These are phyloP conservation scores for Notoglanidium macrostoma DNA, from an alignment of 2,797 vertebrate species.

Conservation along the genomic window DNA sequence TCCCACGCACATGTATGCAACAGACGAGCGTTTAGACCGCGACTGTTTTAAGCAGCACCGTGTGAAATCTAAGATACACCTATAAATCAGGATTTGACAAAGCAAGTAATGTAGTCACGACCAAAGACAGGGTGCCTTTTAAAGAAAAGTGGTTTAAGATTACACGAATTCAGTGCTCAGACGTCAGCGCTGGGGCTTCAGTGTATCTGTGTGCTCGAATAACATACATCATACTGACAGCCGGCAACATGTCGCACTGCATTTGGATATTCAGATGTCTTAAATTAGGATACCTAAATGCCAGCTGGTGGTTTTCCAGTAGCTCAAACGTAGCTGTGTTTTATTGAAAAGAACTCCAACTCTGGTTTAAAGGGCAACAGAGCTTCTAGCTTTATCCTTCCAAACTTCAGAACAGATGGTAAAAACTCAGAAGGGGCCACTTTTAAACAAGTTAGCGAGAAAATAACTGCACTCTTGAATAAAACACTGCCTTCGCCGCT, in stretches of 20 bases:
- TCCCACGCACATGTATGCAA: slow-evolving; percentile 41
- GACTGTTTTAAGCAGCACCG: background rate
- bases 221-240: slow-evolving; percentile 4
- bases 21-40: background rate
- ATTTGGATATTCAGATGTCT: background rate
- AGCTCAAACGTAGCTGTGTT: background rate
- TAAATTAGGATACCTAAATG: background rate
- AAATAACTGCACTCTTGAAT: slow-evolving; percentile 40
- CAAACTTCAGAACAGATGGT: slow-evolving; percentile 44
- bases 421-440: slow-evolving; percentile 42
- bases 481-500: slow-evolving; percentile 14
- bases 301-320: slow-evolving; percentile 17
- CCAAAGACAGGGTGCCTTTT: background rate
- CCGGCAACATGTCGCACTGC: background rate
- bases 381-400: slow-evolving; percentile 24
- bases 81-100: background rate
- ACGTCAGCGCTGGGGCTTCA: background rate
- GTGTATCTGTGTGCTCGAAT: background rate
- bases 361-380: slow-evolving; percentile 3
- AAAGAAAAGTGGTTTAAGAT: background rate
- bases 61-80: background rate
- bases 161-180: background rate
- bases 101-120: background rate
- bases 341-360: background rate
- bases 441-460: slow-evolving; percentile 45